Evolutionary conservation across 2,888 invertebrate genomes (phyloP).

Genomic region (Crioceris asparagi): DNA sequence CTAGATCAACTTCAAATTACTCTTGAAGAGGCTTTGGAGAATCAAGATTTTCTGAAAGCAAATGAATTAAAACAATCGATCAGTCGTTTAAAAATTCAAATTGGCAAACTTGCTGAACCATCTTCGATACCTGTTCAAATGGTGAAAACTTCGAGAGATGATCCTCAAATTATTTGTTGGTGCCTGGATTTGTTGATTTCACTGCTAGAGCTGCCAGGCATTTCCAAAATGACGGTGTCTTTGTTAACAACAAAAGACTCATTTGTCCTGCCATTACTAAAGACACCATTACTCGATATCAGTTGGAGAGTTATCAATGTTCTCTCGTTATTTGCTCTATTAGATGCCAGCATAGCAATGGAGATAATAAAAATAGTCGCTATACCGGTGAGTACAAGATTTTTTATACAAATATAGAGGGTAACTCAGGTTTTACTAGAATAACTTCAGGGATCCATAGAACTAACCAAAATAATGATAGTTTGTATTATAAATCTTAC

Average conservation of each 20-base stretch:
- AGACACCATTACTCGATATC: slow-evolving; percentile 16
- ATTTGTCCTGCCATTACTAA: slow-evolving; percentile 21
- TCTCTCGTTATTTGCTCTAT: slow-evolving; percentile 19
- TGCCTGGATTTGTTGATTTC: slow-evolving; percentile 24
- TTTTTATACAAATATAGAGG: no score
- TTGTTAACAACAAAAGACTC: slow-evolving; percentile 19
- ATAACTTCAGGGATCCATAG: no score
- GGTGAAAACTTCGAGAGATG: slow-evolving; percentile 17
- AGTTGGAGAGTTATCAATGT: slow-evolving; percentile 22
- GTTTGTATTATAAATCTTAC: no score
- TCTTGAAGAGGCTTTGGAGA: slow-evolving; percentile 23
- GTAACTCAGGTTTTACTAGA: no score
- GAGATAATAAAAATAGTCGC: slow-evolving; percentile 20
- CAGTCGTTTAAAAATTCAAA: slow-evolving; percentile 18
- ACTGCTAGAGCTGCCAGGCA: slow-evolving; percentile 14
- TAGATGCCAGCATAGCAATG: slow-evolving; percentile 21
- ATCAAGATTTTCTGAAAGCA: slow-evolving; percentile 22
- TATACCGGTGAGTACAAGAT: slow-evolving; percentile 24
- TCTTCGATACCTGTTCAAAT: slow-evolving; percentile 1
- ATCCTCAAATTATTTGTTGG: slow-evolving; percentile 19
- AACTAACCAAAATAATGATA: no score
- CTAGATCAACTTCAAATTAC: slow-evolving; percentile 22
- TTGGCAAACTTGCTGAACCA: slow-evolving; percentile 16
- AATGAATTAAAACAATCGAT: slow-evolving; percentile 18
- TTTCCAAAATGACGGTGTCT: slow-evolving; percentile 14